These are phyloP conservation scores for Drosophila sucinea DNA, from an alignment of 1,140 invertebrate genomes.

Conservation along the genomic window DNA sequence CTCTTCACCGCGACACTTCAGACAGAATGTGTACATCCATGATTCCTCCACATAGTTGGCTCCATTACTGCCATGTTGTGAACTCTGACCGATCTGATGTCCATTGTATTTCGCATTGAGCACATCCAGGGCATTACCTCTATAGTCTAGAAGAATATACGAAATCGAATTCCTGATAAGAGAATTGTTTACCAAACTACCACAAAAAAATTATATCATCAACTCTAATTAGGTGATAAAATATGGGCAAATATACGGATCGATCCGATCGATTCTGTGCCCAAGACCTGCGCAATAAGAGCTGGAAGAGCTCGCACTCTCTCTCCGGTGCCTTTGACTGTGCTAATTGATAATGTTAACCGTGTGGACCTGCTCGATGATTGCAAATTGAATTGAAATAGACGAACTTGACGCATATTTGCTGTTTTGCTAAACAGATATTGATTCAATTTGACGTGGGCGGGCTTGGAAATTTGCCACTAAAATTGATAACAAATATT, in stretches of 20 bases:
- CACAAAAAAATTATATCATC: slow-evolving; percentile 34
- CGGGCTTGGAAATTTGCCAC: not conserved
- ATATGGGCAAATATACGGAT: slow-evolving; percentile 11
- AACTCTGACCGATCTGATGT: slow-evolving; percentile 43
- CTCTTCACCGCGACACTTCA: slow-evolving; percentile 84
- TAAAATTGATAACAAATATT: not conserved
- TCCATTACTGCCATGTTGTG: slow-evolving; percentile 37
- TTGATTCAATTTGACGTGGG: slow-evolving; percentile 2
- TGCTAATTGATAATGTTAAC: slow-evolving; percentile 77
- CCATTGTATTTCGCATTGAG: slow-evolving; percentile 69
- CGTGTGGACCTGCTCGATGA: slow-evolving; percentile 20
- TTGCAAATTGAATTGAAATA: slow-evolving; percentile 61
- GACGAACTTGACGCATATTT: slow-evolving; percentile 20
- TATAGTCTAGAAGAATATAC: slow-evolving; percentile 53
- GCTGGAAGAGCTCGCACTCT: slow-evolving; percentile 38
- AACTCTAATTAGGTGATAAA: slow-evolving; percentile 58
- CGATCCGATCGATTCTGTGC: slow-evolving; percentile 8
- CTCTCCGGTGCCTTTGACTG: slow-evolving; percentile 21
- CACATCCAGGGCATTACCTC: slow-evolving; percentile 63
- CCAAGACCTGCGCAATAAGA: slow-evolving; percentile 42
- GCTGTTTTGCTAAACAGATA: not conserved
- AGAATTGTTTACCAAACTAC: slow-evolving; percentile 7
- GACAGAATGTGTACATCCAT: slow-evolving; percentile 80
- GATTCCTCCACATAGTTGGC: slow-evolving; percentile 77
- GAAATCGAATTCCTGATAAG: not conserved